phyloP scores from a whole-genome alignment of 2,888 invertebrate species.

The Megastigmus dorsalis region DNA sequence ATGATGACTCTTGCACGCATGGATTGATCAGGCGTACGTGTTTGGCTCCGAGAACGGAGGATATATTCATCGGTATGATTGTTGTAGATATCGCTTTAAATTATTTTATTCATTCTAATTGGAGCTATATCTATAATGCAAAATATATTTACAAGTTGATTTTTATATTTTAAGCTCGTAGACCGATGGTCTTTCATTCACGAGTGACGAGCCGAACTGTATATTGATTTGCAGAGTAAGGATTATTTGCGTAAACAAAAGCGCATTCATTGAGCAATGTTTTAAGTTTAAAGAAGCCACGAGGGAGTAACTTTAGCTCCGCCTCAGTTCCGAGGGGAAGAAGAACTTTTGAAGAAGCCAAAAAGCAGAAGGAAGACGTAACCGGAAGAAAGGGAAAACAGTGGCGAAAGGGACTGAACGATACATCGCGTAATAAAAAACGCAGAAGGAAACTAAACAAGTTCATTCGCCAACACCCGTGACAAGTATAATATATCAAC shows the following conservation, averaged over 20 bases:
- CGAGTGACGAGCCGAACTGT: too few relatives aligned
- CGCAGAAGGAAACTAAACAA: slow-evolving; percentile 33
- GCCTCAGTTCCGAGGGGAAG: slow-evolving; percentile 4
- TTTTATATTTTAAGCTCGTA: too few relatives aligned
- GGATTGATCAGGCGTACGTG: too few relatives aligned
- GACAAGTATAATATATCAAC: not conserved
- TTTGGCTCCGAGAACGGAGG: too few relatives aligned
- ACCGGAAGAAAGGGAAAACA: slow-evolving; percentile 25
- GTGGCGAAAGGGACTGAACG: not conserved
- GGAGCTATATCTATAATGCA: too few relatives aligned
- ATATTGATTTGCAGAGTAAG: too few relatives aligned
- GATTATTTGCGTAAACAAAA: slow-evolving; percentile 28
- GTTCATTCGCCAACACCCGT: slow-evolving; percentile 3
- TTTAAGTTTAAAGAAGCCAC: slow-evolving; percentile 12
- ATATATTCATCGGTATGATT: too few relatives aligned
- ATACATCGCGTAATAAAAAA: slow-evolving; percentile 36
- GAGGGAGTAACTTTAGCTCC: slow-evolving; percentile 43
- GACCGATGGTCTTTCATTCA: too few relatives aligned
- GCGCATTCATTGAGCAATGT: slow-evolving; percentile 8
- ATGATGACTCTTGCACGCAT: too few relatives aligned
- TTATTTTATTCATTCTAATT: too few relatives aligned
- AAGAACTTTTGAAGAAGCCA: slow-evolving; percentile 41
- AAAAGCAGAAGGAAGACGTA: slow-evolving; percentile 19
- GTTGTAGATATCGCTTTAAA: too few relatives aligned
- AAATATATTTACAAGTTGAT: too few relatives aligned